phyloP scores from a whole-genome alignment of 1,140 invertebrate species.

The Drosophila setifemur region DNA sequence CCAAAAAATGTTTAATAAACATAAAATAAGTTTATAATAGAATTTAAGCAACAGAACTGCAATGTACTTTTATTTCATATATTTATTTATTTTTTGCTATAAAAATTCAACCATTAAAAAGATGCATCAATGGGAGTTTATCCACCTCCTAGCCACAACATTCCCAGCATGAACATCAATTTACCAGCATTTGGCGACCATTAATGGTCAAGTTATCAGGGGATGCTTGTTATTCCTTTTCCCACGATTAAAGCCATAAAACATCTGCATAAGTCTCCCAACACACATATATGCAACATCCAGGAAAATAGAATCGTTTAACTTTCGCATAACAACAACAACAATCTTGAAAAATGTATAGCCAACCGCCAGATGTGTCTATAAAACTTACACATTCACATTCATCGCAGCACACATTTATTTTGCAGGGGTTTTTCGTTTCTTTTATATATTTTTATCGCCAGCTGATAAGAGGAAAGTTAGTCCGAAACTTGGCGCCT shows the following conservation, averaged over 20 bases:
- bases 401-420: slow-evolving; percentile 2
- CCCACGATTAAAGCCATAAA: slow-evolving; percentile 28
- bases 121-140: neutral
- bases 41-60: too few species aligned
- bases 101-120: neutral
- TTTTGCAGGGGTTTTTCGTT: slow-evolving; percentile 28
- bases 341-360: slow-evolving; percentile 47
- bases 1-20: too few species aligned
- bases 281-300: slow-evolving; percentile 38
- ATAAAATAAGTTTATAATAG: too few species aligned
- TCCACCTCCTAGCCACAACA: neutral
- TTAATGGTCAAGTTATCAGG: slow-evolving; percentile 52
- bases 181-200: slow-evolving; percentile 43
- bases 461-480: slow-evolving; percentile 68
- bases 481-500: slow-evolving; percentile 56
- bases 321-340: slow-evolving; percentile 36
- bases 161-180: slow-evolving; percentile 39
- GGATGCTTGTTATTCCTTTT: neutral
- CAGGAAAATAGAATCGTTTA: slow-evolving; percentile 39
- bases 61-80: too few species aligned
- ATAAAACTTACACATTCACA: slow-evolving; percentile 47
- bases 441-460: slow-evolving; percentile 52
- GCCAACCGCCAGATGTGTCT: slow-evolving; percentile 46
- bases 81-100: neutral
- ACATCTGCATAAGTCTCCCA: neutral